Evolutionary conservation across 2,113 vertebrate genomes (phyloP), one percentile per base, ranked within the genome.

Genomic region (Cyanoliseus patagonus): DNA sequence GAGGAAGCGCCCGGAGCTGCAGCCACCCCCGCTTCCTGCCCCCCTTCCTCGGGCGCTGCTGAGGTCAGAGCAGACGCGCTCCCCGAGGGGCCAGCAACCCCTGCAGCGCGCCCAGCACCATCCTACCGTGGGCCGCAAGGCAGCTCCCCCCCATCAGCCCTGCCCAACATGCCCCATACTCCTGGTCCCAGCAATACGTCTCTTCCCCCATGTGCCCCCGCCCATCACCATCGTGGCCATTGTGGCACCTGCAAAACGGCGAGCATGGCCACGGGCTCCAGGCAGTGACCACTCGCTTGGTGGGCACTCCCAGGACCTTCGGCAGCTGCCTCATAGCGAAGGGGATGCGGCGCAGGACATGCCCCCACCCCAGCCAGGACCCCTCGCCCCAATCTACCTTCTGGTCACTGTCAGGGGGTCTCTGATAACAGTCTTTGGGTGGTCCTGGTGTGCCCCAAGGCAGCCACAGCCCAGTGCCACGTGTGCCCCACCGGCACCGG

Each of bases 11-110:
- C 90, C n/a, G 52, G 90, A n/a, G 92, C 90, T 80, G 79, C 86
- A 17, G 92, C 88, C 86, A 11, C 94, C 94, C 94, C 96, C 72
- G 4, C 83, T 94, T 97, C 94, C 96, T 97, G 96, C 94, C 88
- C 95, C 87, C 92, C 92, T 94, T 95, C 94, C 95, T 90, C 82
- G 52, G 2, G 88, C 17, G 18, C 70, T 73, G 70, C 90, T 93
- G 94, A 95, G 85, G 70, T 94, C 96, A 95, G 90, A 68, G 70
- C 92, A 96, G 92, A 93, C 82, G 94, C 1, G 59, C 42, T 94
- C 86, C 88, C 59, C 5, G 1, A 55, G 66, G 78, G 78, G 63
- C 70, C 11, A 0, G 46, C 23, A 17, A 25, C 25, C 49, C 69
- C 61, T 30, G 24, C 6, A 4, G 31, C 5, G 84, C 39, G 15